Conservation (phyloP, 2,797 vertebrate species). For the Alca torda region DNA sequence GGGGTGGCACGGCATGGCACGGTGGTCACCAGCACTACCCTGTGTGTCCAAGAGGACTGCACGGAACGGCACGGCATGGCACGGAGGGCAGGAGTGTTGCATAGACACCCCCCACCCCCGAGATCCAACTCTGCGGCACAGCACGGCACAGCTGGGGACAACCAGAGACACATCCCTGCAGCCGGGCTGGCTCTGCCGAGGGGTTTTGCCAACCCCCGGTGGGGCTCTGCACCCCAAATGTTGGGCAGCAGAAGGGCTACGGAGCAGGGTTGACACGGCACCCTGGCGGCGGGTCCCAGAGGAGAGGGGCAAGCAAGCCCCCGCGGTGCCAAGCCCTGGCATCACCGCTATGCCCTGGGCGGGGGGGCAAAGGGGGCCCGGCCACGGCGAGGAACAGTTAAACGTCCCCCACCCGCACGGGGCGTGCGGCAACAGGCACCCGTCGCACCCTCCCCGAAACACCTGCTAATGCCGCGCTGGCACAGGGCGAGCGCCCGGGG, state of each 20-base stretch:
- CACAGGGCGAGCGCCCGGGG: constrained; percentile 23
- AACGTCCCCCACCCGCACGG: not conserved
- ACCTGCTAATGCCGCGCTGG: constrained; percentile 64
- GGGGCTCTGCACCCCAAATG: accelerated
- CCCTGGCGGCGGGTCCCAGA: accelerated
- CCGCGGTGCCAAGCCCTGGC: not conserved
- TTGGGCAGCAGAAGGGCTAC: accelerated
- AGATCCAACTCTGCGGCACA: not conserved
- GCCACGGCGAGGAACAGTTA: not conserved
- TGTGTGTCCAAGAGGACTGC: too few species aligned
- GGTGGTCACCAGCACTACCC: not conserved
- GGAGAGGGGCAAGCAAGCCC: not conserved
- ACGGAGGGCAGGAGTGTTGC: not conserved
- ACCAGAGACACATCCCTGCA: not conserved
- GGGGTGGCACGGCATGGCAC: not conserved
- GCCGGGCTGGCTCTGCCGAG: not conserved
- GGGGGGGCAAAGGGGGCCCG: not conserved
- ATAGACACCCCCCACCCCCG: accelerated
- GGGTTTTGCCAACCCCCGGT: not conserved
- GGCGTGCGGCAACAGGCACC: constrained; percentile 49
- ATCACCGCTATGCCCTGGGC: not conserved
- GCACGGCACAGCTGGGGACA: not conserved
- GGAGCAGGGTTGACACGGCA: not conserved
- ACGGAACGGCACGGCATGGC: not conserved
- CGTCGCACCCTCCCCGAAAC: constrained; percentile 40